Percentiles rank a stretch among this genome's conserved stretches.
Conservation (phyloP, 2,797 vertebrate species). For the Bucorvus abyssinicus region DNA sequence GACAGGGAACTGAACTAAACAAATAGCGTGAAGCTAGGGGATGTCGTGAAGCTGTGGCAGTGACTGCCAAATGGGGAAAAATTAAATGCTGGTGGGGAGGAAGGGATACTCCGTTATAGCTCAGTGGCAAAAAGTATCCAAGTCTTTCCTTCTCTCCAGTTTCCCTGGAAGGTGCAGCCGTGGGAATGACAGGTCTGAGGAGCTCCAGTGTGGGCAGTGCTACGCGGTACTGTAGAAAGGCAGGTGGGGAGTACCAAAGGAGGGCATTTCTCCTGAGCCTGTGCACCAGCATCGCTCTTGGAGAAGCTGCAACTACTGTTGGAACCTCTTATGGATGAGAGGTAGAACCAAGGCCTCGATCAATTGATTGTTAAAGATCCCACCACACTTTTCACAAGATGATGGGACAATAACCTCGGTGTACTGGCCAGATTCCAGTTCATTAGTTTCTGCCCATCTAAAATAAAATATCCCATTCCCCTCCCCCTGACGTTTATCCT, state of each 20-base stretch:
- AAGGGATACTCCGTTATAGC: neutral
- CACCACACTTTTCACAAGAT: neutral
- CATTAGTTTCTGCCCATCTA: conserved; percentile 36
- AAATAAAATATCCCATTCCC: conserved; percentile 30
- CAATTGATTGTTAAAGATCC: conserved; percentile 23
- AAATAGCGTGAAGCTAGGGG: neutral
- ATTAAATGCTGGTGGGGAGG: neutral
- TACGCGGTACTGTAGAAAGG: neutral
- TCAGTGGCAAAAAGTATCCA: accelerated
- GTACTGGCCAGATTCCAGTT: conserved; percentile 55
- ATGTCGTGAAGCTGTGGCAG: neutral
- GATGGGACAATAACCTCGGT: conserved; percentile 22
- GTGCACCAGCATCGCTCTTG: neutral
- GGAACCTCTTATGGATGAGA: neutral
- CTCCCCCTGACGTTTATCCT: neutral
- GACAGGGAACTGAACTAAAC: neutral
- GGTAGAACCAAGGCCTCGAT: neutral
- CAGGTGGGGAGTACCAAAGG: neutral
- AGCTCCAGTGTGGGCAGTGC: neutral
- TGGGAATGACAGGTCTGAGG: neutral
- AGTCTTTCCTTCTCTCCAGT: neutral
- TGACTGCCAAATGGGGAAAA: neutral
- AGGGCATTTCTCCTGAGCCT: neutral
- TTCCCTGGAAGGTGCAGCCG: neutral
- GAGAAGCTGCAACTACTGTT: neutral